Evolutionary conservation across 2,888 invertebrate genomes (phyloP).

Genomic region (Anthrax anthrax): DNA sequence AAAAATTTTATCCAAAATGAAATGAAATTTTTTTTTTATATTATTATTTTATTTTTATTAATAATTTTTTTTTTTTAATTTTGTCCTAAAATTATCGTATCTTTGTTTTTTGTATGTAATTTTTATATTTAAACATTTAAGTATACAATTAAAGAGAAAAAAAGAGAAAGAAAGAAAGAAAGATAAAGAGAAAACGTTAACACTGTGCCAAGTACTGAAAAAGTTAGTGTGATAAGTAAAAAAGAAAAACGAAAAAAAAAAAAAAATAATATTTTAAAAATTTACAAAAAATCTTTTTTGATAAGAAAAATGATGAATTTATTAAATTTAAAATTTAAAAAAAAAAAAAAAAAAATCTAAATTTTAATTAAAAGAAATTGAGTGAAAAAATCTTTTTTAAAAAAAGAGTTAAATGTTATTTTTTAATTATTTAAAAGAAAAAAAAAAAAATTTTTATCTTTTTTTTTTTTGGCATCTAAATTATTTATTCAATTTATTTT

Average conservation of each 20-base stretch:
- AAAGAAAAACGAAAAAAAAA: background rate
- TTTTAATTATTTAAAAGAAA: background rate
- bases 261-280: too few species aligned
- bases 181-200: background rate
- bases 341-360: background rate
- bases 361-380: background rate
- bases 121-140: slow-evolving; percentile 4
- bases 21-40: background rate
- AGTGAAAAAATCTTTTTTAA: background rate
- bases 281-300: background rate
- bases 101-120: too few species aligned
- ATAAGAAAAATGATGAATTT: background rate
- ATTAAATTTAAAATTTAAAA: background rate
- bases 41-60: background rate
- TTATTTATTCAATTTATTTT: background rate
- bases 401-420: too few species aligned
- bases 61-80: background rate
- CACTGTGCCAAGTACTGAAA: slow-evolving; percentile 35
- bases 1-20: background rate
- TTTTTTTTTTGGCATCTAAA: slow-evolving; percentile 6
- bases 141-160: background rate
- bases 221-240: slow-evolving; percentile 33
- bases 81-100: background rate
- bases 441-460: background rate
- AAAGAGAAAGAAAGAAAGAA: background rate